phyloP scores from a whole-genome alignment of 2,888 invertebrate genomes.

The Himalopsyche japonica region DNA sequence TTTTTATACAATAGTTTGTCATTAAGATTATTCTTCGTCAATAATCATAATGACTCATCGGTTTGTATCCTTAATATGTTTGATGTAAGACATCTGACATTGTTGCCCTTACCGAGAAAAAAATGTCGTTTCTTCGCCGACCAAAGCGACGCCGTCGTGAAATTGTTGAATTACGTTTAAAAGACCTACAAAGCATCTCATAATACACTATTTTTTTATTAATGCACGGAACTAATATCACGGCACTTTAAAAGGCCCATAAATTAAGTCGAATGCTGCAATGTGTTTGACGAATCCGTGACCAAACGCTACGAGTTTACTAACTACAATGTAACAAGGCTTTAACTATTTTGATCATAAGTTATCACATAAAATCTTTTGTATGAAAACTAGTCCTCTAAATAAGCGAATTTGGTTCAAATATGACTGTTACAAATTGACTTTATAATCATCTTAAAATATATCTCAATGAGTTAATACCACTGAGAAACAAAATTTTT shows the following conservation, averaged over 20 bases:
- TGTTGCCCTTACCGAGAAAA: background rate
- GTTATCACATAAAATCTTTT: background rate
- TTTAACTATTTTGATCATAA: background rate
- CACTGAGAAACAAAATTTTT: too few relatives aligned
- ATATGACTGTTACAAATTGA: too few relatives aligned
- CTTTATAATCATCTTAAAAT: too few relatives aligned
- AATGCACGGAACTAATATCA: constrained; percentile 35
- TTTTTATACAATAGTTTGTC: too few relatives aligned
- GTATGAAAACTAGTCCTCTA: background rate
- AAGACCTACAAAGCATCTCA: background rate
- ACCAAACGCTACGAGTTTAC: background rate
- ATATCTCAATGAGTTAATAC: too few relatives aligned
- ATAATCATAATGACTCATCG: background rate
- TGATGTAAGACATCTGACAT: background rate
- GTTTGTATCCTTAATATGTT: background rate
- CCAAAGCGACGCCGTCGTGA: background rate
- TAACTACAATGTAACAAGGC: background rate
- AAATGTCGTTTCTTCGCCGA: background rate
- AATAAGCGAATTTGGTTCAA: too few relatives aligned
- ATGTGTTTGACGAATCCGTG: constrained; percentile 13
- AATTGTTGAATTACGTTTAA: constrained; percentile 18
- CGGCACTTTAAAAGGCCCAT: constrained; percentile 33
- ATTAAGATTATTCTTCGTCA: too few relatives aligned
- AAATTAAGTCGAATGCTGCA: constrained; percentile 17
- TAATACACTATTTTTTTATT: constrained; percentile 25